These are phyloP conservation scores for Diaprepes abbreviatus DNA, from an alignment of 2,888 invertebrate species.

Conservation along the genomic window DNA sequence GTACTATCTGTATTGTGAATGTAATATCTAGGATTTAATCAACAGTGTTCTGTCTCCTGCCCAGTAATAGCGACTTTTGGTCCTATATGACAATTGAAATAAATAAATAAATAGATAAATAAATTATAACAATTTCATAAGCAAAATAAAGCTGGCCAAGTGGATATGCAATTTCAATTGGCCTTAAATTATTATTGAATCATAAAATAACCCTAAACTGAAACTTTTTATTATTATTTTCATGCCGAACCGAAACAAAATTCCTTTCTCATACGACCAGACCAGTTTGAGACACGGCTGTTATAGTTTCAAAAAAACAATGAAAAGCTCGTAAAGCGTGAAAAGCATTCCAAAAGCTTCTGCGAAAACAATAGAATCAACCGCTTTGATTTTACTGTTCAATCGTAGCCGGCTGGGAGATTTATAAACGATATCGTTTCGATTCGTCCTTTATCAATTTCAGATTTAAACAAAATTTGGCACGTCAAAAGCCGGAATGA, in stretches of 20 bases:
- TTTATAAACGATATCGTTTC: conserved; percentile 23
- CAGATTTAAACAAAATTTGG: conserved; percentile 4
- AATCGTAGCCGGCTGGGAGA: conserved; percentile 8
- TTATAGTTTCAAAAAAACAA: conserved; percentile 24
- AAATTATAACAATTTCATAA: too few relatives aligned
- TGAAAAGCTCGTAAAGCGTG: conserved; percentile 26
- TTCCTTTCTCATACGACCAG: conserved; percentile 16
- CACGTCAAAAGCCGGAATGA: conserved; percentile 11
- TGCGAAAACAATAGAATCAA: conserved; percentile 22
- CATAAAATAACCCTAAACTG: not conserved
- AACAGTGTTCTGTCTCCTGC: too few relatives aligned
- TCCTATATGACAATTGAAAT: too few relatives aligned
- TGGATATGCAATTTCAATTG: not conserved
- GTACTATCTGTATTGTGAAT: too few relatives aligned
- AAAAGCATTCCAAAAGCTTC: conserved; percentile 20
- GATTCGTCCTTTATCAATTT: conserved; percentile 20
- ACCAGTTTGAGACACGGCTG: conserved; percentile 10
- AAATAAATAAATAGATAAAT: too few relatives aligned
- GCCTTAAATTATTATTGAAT: not conserved
- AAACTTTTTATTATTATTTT: conserved; percentile 3
- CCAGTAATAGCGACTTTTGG: too few relatives aligned
- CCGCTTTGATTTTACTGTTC: conserved; percentile 25
- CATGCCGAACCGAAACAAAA: conserved; percentile 11
- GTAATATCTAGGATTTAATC: too few relatives aligned
- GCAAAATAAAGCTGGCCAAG: too few relatives aligned